Evolutionary conservation across 2,888 invertebrate species (phyloP).

Genomic region (Chironomus tentans): DNA sequence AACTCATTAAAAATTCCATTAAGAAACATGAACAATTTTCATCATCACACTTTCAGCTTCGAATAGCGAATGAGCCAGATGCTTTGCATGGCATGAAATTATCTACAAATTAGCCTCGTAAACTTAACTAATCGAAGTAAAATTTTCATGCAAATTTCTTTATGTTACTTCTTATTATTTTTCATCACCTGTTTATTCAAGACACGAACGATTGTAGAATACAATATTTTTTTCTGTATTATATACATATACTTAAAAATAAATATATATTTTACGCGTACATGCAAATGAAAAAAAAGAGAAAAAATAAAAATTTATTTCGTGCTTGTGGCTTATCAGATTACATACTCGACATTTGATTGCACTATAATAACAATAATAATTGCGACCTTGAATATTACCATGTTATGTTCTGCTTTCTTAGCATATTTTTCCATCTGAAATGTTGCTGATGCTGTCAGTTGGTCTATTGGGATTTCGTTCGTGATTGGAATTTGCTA

Average conservation of each 20-base stretch:
- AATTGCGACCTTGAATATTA: slow-evolving; percentile 2
- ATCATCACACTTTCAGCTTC: neutral
- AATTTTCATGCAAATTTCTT: neutral
- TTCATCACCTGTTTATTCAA: slow-evolving; percentile 1
- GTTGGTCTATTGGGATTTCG: no score
- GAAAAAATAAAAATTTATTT: neutral
- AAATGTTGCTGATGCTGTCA: no score
- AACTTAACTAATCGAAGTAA: neutral
- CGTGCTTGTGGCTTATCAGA: slow-evolving; percentile 10
- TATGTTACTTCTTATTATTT: neutral
- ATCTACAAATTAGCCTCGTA: neutral
- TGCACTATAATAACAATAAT: slow-evolving; percentile 4
- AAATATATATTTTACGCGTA: no score
- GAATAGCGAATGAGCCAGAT: neutral
- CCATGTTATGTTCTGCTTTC: neutral
- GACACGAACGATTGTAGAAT: neutral
- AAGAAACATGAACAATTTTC: neutral
- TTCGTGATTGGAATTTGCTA: no score
- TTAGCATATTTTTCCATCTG: neutral
- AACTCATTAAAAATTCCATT: neutral
- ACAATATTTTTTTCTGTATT: neutral
- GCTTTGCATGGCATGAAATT: neutral
- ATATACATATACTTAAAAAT: no score
- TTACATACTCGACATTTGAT: neutral
- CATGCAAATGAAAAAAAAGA: no score